Percentiles rank a stretch among this genome's conserved stretches.
phyloP scores from a whole-genome alignment of 2,797 vertebrate genomes.

The Xiphorhynchus erythropygius region DNA sequence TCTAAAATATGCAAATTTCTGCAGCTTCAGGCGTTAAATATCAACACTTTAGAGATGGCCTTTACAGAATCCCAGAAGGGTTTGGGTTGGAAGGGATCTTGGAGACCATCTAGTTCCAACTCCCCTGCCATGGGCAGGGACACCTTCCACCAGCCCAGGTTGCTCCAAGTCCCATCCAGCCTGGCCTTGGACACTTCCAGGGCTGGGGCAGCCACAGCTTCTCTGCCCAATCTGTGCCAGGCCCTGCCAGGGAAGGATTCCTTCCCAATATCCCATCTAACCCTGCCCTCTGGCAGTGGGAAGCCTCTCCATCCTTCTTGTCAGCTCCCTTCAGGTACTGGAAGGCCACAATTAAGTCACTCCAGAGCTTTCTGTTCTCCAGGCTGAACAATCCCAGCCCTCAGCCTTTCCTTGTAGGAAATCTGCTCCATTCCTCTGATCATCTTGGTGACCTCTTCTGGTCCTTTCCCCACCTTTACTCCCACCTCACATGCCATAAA shows the following conservation, averaged over 20 bases:
- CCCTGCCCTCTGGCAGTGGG: neutral
- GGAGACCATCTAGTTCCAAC: neutral
- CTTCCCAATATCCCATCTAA: neutral
- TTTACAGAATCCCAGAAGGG: neutral
- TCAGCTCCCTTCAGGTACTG: neutral
- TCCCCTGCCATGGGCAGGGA: neutral
- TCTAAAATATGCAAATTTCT: constrained; percentile 37
- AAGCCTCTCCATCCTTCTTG: neutral
- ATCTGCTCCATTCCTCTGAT: neutral
- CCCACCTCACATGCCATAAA: rapidly evolving
- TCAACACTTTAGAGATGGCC: neutral
- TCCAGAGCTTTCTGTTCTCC: neutral
- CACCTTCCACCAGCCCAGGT: rapidly evolving
- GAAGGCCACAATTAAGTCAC: neutral
- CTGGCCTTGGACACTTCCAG: neutral
- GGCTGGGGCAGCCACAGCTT: neutral
- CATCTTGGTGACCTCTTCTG: neutral
- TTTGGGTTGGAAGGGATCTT: neutral
- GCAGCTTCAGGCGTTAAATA: constrained; percentile 14
- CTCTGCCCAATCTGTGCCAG: neutral
- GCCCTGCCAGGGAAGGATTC: neutral
- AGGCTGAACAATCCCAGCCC: neutral
- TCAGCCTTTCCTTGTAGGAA: neutral
- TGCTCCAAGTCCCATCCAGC: neutral
- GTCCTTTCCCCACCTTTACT: neutral